These are phyloP conservation scores for Centroberyx gerrardi DNA, from an alignment of 2,797 vertebrate species.

Conservation along the genomic window DNA sequence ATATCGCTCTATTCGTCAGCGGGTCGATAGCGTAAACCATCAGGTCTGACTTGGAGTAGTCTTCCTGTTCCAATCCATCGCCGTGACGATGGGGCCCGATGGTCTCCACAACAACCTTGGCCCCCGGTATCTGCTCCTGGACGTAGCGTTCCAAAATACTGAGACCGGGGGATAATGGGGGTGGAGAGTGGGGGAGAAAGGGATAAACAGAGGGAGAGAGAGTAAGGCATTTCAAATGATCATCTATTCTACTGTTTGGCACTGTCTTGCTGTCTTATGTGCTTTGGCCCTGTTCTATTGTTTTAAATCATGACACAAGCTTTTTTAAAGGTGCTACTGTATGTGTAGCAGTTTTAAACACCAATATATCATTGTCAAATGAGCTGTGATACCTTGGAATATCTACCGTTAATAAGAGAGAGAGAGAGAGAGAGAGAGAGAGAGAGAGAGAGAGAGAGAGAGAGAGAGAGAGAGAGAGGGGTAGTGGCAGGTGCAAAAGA, in stretches of 20 bases:
- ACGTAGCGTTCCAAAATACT: constrained; percentile 96
- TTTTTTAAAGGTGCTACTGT: too few relatives aligned
- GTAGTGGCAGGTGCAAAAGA: not conserved
- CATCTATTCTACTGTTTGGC: too few relatives aligned
- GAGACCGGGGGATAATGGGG: not conserved
- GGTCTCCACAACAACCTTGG: constrained; percentile 95
- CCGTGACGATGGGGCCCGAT: constrained; percentile 92
- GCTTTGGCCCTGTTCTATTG: too few relatives aligned
- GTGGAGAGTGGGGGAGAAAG: not conserved
- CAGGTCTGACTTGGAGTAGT: constrained; percentile 95
- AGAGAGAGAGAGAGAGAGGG: too few relatives aligned
- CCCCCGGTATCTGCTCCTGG: constrained; percentile 96
- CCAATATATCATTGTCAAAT: too few relatives aligned
- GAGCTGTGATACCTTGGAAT: too few relatives aligned
- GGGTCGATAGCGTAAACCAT: constrained; percentile 98
- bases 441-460: too few relatives aligned
- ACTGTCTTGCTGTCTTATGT: too few relatives aligned
- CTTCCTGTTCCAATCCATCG: constrained; percentile 93
- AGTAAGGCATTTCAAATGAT: not conserved
- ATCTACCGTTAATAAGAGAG: too few relatives aligned
- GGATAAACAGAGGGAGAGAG: not conserved
- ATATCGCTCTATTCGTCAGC: constrained; percentile 94
- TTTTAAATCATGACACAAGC: too few relatives aligned
- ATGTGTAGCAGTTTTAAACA: too few relatives aligned
- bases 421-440: too few relatives aligned